Evolutionary conservation across 2,113 vertebrate genomes (phyloP).

Genomic region (Pungitius pungitius): DNA sequence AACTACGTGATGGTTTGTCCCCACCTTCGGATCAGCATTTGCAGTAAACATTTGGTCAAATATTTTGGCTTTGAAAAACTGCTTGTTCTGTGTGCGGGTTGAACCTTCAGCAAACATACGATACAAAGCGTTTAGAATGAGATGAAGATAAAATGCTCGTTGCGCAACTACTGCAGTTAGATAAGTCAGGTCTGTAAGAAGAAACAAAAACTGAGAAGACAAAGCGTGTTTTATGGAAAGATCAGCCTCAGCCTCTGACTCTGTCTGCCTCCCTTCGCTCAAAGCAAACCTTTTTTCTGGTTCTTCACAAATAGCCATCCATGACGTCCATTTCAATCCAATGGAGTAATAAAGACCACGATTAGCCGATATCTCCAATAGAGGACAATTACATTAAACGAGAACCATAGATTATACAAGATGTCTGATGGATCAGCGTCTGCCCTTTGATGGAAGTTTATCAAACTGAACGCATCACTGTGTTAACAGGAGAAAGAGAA

Average conservation of each 20-base stretch:
- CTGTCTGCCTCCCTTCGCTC: slow-evolving; percentile 53
- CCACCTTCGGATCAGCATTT: not conserved
- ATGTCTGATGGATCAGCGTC: slow-evolving; percentile 35
- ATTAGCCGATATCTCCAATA: slow-evolving; percentile 28
- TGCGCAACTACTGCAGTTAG: slow-evolving; percentile 36
- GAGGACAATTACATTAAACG: slow-evolving; percentile 54
- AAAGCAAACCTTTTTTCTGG: slow-evolving; percentile 64
- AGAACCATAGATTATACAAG: slow-evolving; percentile 47
- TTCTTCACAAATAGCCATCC: slow-evolving; percentile 61
- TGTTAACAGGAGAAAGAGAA: slow-evolving; percentile 18
- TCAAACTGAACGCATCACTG: slow-evolving; percentile 51
- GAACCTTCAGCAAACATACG: slow-evolving; percentile 9
- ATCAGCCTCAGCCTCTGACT: slow-evolving; percentile 48
- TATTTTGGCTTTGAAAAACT: slow-evolving; percentile 13
- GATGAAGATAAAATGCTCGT: slow-evolving; percentile 34
- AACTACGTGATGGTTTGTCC: too few species aligned
- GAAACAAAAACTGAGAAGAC: slow-evolving; percentile 26
- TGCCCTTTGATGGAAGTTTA: slow-evolving; percentile 61
- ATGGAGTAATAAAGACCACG: slow-evolving; percentile 45
- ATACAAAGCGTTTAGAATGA: slow-evolving; percentile 13
- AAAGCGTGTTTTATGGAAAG: slow-evolving; percentile 39
- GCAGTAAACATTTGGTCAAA: not conserved
- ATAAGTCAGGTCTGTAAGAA: slow-evolving; percentile 36
- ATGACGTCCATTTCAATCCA: slow-evolving; percentile 61
- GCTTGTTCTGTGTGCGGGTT: slow-evolving; percentile 7